These are phyloP conservation scores for Lochmaea crataegi DNA, from an alignment of 2,888 invertebrate genomes.

Conservation along the genomic window DNA sequence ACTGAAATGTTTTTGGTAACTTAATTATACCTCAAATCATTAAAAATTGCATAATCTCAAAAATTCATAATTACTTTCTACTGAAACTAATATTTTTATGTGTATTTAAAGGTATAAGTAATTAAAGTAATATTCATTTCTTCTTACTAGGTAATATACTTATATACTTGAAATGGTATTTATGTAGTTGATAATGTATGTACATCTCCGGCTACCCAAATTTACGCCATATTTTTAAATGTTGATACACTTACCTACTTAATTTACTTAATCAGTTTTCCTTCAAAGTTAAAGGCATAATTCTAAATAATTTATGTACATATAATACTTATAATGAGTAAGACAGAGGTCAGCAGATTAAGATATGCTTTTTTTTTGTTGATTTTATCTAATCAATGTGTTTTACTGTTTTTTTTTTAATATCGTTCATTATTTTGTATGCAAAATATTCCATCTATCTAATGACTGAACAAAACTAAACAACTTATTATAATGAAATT, in stretches of 20 bases:
- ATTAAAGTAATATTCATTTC: neutral
- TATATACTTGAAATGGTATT: too few species aligned
- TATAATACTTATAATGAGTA: neutral
- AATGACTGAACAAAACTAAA: too few species aligned
- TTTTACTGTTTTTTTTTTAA: too few species aligned
- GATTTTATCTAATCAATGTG: neutral
- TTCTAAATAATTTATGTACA: neutral
- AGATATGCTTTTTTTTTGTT: neutral
- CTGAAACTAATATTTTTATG: neutral
- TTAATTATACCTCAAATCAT: neutral
- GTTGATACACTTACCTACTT: neutral
- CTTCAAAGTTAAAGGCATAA: neutral
- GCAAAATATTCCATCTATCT: too few species aligned
- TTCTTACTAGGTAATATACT: too few species aligned
- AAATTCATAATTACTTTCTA: neutral
- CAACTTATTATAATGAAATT: too few species aligned
- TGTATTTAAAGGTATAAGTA: neutral
- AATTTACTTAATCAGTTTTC: neutral
- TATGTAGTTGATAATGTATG: neutral
- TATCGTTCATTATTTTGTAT: too few species aligned
- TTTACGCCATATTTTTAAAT: neutral
- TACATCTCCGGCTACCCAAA: too few species aligned
- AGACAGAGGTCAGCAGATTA: neutral
- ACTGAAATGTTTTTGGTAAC: neutral
- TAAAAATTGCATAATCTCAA: neutral